A percentile compares a stretch with the other conserved stretches of the same genome.
Evolutionary conservation across 2,888 invertebrate species (phyloP).

Genomic region (Torymus tubicola): DNA sequence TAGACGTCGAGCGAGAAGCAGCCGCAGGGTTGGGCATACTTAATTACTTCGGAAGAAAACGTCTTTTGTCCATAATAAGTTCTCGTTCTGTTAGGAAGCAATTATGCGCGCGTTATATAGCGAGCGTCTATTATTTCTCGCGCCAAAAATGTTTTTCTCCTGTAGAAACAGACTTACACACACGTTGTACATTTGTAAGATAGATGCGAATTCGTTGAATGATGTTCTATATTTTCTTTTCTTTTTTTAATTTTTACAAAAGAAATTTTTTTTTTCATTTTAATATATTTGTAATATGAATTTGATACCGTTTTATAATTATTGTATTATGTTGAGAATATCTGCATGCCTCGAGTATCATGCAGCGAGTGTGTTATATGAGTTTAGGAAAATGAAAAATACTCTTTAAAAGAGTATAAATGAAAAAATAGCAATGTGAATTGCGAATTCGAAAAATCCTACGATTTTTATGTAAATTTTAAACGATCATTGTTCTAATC

Average conservation of each 20-base stretch:
- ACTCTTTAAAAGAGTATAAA: too few species aligned
- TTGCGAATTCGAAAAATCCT: too few species aligned
- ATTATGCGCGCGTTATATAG: conserved; percentile 21
- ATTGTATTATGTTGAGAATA: conserved; percentile 9
- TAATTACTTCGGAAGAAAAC: conserved; percentile 49
- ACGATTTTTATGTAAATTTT: too few species aligned
- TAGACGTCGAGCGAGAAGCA: too few species aligned
- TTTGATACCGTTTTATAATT: conserved; percentile 26
- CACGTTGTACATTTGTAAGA: conserved; percentile 49
- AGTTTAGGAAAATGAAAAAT: too few species aligned
- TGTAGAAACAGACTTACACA: conserved; percentile 30
- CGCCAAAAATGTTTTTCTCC: conserved; percentile 11
- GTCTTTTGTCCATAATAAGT: conserved; percentile 6
- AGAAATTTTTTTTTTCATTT: conserved; percentile 3
- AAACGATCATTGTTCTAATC: too few species aligned
- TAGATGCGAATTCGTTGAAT: conserved; percentile 31
- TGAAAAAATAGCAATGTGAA: too few species aligned
- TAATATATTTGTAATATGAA: conserved; percentile 29
- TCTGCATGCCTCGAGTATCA: neutral
- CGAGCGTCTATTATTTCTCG: conserved; percentile 15
- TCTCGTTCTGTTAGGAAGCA: conserved; percentile 13
- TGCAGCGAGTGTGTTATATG: conserved; percentile 2
- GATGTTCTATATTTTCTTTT: too few species aligned
- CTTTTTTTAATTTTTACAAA: conserved; percentile 28
- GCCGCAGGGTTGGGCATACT: conserved; percentile 25